Conservation (phyloP, 2,797 vertebrate genomes). For the Okamejei kenojei region DNA sequence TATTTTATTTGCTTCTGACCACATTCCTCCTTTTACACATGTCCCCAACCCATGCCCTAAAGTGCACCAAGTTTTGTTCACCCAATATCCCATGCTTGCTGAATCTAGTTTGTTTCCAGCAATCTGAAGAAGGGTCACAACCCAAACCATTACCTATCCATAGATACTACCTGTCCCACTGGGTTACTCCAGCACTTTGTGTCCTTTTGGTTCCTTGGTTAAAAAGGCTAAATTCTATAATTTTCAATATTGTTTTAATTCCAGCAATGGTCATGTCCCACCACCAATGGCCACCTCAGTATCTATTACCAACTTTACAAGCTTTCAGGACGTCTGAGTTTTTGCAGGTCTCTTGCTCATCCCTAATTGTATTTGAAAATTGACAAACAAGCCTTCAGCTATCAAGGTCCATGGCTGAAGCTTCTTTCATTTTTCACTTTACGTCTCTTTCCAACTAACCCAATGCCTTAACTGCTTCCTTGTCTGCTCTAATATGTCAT, state of each 20-base stretch:
- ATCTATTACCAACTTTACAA: background rate
- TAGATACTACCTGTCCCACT: too few relatives aligned
- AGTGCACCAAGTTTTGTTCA: too few relatives aligned
- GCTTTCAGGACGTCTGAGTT: background rate
- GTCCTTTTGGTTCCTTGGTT: background rate
- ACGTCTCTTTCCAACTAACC: too few relatives aligned
- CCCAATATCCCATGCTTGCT: background rate
- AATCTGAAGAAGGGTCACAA: too few relatives aligned
- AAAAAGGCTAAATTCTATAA: background rate
- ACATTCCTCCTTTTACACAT: background rate
- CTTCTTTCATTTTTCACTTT: too few relatives aligned
- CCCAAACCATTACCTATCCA: too few relatives aligned
- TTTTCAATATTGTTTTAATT: background rate
- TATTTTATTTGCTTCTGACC: background rate
- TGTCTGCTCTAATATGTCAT: too few relatives aligned
- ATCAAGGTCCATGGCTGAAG: too few relatives aligned
- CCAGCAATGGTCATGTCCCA: background rate
- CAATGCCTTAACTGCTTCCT: too few relatives aligned
- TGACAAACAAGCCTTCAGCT: background rate
- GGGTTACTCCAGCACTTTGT: too few relatives aligned
- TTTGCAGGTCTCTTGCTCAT: background rate
- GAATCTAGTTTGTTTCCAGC: background rate
- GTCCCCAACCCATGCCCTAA: background rate
- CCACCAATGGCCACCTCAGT: too few relatives aligned
- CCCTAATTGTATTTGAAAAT: background rate